These are phyloP conservation scores for Colostygia pectinataria DNA, from an alignment of 2,888 invertebrate genomes.

Conservation along the genomic window DNA sequence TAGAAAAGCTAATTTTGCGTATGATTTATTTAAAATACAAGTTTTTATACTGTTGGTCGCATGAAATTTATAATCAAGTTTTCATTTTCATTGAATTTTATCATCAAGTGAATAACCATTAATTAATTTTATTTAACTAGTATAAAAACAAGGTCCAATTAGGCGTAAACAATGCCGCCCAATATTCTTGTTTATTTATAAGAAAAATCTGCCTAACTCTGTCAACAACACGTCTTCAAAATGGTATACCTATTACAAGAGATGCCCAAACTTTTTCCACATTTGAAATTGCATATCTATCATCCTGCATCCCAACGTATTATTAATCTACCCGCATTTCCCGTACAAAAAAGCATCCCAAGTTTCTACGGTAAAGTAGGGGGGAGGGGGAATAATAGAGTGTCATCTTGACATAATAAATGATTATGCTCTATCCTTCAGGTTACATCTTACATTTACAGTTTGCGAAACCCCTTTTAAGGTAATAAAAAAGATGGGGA, in stretches of 20 bases:
- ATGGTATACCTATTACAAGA: slow-evolving; percentile 3
- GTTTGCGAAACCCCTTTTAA: slow-evolving; percentile 55
- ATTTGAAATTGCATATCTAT: slow-evolving; percentile 28
- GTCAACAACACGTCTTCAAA: no score
- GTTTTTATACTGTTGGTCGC: no score
- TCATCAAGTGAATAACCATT: no score
- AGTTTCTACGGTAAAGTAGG: slow-evolving; percentile 23
- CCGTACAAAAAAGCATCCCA: slow-evolving; percentile 32
- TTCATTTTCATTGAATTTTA: no score
- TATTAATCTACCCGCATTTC: slow-evolving; percentile 27
- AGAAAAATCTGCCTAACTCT: no score
- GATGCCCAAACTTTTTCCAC: slow-evolving; percentile 21
- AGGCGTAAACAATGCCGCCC: no score
- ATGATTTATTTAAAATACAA: no score
- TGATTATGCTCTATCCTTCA: slow-evolving; percentile 61
- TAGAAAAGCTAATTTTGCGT: no score
- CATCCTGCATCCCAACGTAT: slow-evolving; percentile 23
- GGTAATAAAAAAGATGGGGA: slow-evolving; percentile 40
- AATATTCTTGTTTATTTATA: no score
- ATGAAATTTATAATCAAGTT: no score
- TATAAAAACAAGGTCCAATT: no score
- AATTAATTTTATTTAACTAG: no score
- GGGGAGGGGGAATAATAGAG: slow-evolving; percentile 61
- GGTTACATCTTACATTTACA: slow-evolving; percentile 62
- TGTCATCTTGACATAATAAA: slow-evolving; percentile 80